These are phyloP conservation scores for Pygocentrus nattereri DNA, from an alignment of 2,797 vertebrate species.

Conservation along the genomic window DNA sequence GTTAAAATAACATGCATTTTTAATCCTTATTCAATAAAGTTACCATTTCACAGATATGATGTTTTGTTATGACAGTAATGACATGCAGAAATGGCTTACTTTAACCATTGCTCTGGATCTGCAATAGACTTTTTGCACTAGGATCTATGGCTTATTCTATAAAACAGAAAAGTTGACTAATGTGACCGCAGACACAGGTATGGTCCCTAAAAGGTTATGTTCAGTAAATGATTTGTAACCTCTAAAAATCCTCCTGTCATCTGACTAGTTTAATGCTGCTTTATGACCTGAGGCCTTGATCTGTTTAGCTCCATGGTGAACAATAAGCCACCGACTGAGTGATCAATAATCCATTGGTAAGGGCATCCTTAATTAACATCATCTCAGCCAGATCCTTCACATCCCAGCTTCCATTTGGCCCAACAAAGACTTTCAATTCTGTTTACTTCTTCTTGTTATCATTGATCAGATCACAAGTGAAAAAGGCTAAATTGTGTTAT, in stretches of 20 bases:
- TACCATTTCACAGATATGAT: background rate
- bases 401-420: constrained; percentile 19
- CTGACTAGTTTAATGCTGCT: constrained; percentile 7
- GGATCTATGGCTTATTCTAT: background rate
- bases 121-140: background rate
- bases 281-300: constrained; percentile 16
- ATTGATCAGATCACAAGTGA: constrained; percentile 35
- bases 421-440: constrained; percentile 6
- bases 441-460: constrained; percentile 18
- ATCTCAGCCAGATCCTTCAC: constrained; percentile 27
- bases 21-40: background rate
- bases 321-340: constrained; percentile 21
- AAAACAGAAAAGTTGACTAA: background rate
- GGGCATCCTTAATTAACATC: constrained; percentile 34
- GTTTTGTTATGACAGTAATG: background rate
- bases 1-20: too few relatives aligned
- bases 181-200: background rate
- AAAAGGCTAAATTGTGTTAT: constrained; percentile 30
- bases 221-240: constrained; percentile 2
- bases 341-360: constrained; percentile 36
- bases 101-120: background rate
- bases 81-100: background rate
- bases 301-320: constrained; percentile 25
- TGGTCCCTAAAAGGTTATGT: background rate
- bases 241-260: constrained; percentile 21